Conservation (phyloP, 2,888 invertebrate genomes). For the Lasioglossum vierecki region DNA sequence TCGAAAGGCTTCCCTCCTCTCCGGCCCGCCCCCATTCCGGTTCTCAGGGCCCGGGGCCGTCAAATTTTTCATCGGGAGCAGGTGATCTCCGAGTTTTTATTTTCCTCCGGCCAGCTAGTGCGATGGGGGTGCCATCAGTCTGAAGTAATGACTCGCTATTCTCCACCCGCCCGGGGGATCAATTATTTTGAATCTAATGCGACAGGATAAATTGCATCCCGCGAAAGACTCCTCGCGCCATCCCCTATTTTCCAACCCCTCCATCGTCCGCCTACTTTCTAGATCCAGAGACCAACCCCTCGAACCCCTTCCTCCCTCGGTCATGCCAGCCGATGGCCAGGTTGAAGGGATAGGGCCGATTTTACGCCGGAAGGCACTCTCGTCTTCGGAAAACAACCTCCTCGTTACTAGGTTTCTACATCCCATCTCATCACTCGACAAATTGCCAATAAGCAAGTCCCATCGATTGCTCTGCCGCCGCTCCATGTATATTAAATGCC, state of each 20-base stretch:
- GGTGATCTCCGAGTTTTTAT: constrained; percentile 73
- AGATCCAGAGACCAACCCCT: not conserved
- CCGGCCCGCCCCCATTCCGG: constrained; percentile 17
- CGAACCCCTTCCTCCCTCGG: not conserved
- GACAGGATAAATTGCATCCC: constrained; percentile 76
- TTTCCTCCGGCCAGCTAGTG: constrained; percentile 58
- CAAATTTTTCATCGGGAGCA: constrained; percentile 73
- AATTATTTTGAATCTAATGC: constrained; percentile 80
- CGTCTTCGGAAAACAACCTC: constrained; percentile 61
- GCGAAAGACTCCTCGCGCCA: constrained; percentile 53
- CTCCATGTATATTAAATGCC: constrained; percentile 42
- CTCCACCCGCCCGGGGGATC: constrained; percentile 76
- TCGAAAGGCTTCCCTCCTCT: constrained; percentile 26
- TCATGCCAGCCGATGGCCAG: constrained; percentile 20
- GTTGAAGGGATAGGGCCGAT: constrained; percentile 43
- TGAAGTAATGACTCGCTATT: constrained; percentile 77
- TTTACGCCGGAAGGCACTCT: constrained; percentile 59
- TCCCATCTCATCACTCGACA: constrained; percentile 50
- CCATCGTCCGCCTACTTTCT: not conserved
- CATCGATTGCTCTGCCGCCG: constrained; percentile 50
- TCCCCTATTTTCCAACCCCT: not conserved
- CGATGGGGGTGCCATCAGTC: constrained; percentile 70
- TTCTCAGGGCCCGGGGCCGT: constrained; percentile 40
- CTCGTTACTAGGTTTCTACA: constrained; percentile 54
- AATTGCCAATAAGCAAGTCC: constrained; percentile 64